phyloP scores from a whole-genome alignment of 2,888 invertebrate genomes.

The Tryphoninae sp. region DNA sequence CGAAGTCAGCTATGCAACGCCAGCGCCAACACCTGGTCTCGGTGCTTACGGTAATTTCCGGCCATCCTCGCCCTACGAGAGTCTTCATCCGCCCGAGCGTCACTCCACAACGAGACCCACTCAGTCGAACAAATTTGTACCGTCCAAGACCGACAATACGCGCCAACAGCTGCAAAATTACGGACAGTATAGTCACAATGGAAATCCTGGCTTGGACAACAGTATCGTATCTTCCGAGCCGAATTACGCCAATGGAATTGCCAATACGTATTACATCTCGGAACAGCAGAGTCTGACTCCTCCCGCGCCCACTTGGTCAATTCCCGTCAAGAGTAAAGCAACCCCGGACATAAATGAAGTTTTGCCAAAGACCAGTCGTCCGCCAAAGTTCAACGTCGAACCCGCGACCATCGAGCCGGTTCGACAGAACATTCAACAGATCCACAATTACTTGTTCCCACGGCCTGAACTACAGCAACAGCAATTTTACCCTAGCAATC shows the following conservation, averaged over 20 bases:
- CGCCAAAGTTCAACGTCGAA: slow-evolving; percentile 74
- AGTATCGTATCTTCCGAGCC: slow-evolving; percentile 45
- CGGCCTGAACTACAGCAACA: slow-evolving; percentile 68
- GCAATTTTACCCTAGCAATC: slow-evolving; percentile 61
- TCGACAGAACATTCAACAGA: slow-evolving; percentile 63
- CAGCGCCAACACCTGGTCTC: slow-evolving; percentile 68
- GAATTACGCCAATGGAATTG: slow-evolving; percentile 48
- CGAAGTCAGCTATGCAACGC: slow-evolving; percentile 77
- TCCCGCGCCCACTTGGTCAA: slow-evolving; percentile 67
- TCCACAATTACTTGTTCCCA: slow-evolving; percentile 71
- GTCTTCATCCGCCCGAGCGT: slow-evolving; percentile 69
- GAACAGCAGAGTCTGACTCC: slow-evolving; percentile 72
- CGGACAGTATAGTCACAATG: slow-evolving; percentile 19
- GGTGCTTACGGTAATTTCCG: slow-evolving; percentile 71
- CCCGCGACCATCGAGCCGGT: slow-evolving; percentile 15
- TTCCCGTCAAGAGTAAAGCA: slow-evolving; percentile 64
- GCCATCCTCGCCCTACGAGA: slow-evolving; percentile 75
- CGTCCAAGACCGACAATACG: slow-evolving; percentile 59
- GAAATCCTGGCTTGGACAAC: slow-evolving; percentile 47
- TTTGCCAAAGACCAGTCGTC: slow-evolving; percentile 74
- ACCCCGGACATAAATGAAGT: slow-evolving; percentile 77
- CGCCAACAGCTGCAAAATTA: slow-evolving; percentile 44
- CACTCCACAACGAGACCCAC: slow-evolving; percentile 67
- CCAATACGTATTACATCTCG: slow-evolving; percentile 72
- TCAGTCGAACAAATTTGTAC: slow-evolving; percentile 68